A percentile compares a stretch with the other conserved stretches of the same genome.
These are phyloP conservation scores for Oncorhynchus tshawytscha DNA, from an alignment of 2,113 vertebrate species.

Conservation along the genomic window DNA sequence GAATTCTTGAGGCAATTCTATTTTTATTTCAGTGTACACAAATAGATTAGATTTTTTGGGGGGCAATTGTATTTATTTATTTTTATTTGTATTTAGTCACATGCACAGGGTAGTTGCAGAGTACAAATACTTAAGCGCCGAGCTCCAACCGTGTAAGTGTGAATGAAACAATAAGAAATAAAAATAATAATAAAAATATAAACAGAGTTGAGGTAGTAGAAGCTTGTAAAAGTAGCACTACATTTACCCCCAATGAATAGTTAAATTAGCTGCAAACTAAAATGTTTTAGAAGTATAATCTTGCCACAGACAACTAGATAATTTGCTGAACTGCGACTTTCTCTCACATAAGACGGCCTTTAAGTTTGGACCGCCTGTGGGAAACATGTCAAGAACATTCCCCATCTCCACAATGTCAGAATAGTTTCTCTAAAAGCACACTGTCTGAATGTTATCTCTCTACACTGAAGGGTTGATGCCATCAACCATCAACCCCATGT, in stretches of 20 bases:
- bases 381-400: constrained; percentile 26
- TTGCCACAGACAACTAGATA: constrained; percentile 16
- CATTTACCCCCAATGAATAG: neutral
- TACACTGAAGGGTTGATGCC: neutral
- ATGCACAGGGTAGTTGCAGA: no score
- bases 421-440: constrained; percentile 6
- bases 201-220: neutral
- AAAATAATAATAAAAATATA: neutral
- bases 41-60: neutral
- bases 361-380: constrained; percentile 10
- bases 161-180: no score
- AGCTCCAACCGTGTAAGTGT: no score
- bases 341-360: constrained; percentile 3
- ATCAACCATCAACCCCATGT: neutral
- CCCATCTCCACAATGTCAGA: constrained; percentile 15
- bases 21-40: neutral
- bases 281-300: constrained; percentile 6
- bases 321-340: constrained; percentile 26
- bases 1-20: no score
- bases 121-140: no score
- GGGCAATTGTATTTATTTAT: no score
- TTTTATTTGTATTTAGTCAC: no score
- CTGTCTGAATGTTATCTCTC: constrained; percentile 4
- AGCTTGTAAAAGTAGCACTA: neutral
- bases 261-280: constrained; percentile 10